Evolutionary conservation across 2,113 vertebrate species (phyloP), one percentile per base, ranked within the genome.

Genomic region (Prionailurus viverrinus): DNA sequence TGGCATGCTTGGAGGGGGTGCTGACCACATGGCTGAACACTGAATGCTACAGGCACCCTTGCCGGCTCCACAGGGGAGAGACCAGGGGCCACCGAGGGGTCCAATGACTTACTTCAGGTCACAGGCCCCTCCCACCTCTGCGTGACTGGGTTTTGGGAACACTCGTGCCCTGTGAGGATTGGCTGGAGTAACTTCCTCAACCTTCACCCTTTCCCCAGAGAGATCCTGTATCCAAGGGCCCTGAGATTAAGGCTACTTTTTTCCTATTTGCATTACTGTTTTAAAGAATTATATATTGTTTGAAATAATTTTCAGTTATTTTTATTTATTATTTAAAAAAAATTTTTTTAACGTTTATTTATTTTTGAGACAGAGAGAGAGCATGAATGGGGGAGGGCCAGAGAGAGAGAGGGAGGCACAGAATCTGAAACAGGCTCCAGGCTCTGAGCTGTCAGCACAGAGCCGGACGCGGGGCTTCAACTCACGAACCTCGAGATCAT

Each of bases 1-100:
- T 1, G 25, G 61, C 0, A 5, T 29, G 9, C 36, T 31, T 5
- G 27, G 31, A 66, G 9, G n/a, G 48, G 48, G 5, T 1, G 8
- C 19, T 23, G 29, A 4, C 8, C 0, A 12, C 65, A 10, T 31
- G 12, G 29, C 16, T 61, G 6, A 27, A 6, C 53, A 48, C 41
- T 0, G 3, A 5, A 19, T 19, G n/a, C 39, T 45, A 3, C 36
- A 8, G 5, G 1, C 0, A 1, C 4, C 41, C 61, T 68, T 7
- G 5, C 55, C 58, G 0, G 23, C 31, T 31, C 61, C 31, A 1
- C 69, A 23, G 31, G 29, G 39, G 27, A 71, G 19, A 66, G 41
- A 16, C n/a, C 58, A 51, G 36, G 92, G 74, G 33, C 84, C 61
- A 7, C 15, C 2, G 15, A 76, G 29, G 58, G 55, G 13, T 0